These are phyloP conservation scores for Amblyornis subalaris DNA, from an alignment of 2,113 vertebrate genomes.

Conservation along the genomic window DNA sequence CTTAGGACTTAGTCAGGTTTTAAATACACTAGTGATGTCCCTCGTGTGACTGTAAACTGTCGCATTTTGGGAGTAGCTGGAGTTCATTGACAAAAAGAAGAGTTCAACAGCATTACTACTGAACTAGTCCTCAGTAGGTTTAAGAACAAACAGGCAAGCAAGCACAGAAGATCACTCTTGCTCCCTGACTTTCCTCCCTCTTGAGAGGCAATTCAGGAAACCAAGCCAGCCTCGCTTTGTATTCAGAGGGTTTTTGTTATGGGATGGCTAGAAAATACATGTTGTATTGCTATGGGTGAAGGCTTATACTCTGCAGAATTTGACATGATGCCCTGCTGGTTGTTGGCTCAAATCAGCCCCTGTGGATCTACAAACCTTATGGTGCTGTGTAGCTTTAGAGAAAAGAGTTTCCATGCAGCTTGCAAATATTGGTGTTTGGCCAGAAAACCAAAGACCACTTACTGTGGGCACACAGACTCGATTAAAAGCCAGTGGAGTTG, in stretches of 20 bases:
- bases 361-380: neutral
- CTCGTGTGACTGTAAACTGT: neutral
- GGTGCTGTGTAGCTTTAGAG: neutral
- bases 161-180: neutral
- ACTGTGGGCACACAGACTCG: neutral
- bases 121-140: neutral
- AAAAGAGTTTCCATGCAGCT: neutral
- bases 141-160: neutral
- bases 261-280: neutral
- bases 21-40: neutral
- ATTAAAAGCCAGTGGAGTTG: conserved; percentile 6
- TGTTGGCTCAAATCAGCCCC: neutral
- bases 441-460: neutral
- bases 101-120: neutral
- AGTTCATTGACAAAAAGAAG: neutral
- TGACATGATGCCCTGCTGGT: neutral
- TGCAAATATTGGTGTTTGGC: neutral
- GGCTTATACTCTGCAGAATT: neutral
- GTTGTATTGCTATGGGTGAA: neutral
- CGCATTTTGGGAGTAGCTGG: neutral
- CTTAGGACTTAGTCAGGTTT: neutral
- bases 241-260: neutral
- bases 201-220: neutral
- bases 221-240: neutral
- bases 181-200: neutral